These are phyloP conservation scores for Australoheros facetus DNA, from an alignment of 2,797 vertebrate species.

Conservation along the genomic window DNA sequence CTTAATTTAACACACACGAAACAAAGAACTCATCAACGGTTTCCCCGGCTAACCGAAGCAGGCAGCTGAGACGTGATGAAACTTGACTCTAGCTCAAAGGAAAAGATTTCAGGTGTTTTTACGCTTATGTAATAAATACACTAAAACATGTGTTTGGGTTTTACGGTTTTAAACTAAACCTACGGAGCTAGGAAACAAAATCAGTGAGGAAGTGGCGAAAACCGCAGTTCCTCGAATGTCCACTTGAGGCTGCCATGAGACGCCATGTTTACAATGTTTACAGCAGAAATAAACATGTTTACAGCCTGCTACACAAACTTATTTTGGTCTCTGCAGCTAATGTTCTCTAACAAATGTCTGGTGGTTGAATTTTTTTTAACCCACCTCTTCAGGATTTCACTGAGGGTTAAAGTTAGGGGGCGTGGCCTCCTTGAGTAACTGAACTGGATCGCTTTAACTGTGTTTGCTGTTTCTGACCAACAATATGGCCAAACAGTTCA, in stretches of 20 bases:
- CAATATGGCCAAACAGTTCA: not conserved
- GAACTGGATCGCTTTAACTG: not conserved
- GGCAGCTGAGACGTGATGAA: too few species aligned
- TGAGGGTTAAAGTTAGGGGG: not conserved
- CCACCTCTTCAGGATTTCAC: not conserved
- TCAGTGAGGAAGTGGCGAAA: accelerated
- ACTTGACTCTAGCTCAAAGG: accelerated
- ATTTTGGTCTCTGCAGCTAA: too few species aligned
- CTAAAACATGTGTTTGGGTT: too few species aligned
- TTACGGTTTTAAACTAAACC: not conserved
- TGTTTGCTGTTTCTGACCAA: not conserved
- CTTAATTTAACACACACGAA: not conserved
- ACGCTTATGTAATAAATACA: too few species aligned
- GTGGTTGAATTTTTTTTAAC: too few species aligned
- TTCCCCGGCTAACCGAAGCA: not conserved
- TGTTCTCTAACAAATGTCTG: too few species aligned
- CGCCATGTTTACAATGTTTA: too few species aligned
- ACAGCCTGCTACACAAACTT: too few species aligned
- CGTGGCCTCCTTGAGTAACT: not conserved
- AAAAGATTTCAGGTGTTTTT: not conserved
- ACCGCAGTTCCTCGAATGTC: not conserved
- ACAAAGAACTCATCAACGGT: not conserved
- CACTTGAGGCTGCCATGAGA: not conserved
- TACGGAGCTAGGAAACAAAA: not conserved
- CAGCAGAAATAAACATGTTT: too few species aligned